Conservation (phyloP, 2,113 vertebrate species). For the Cyphomyrus plagiostoma region DNA sequence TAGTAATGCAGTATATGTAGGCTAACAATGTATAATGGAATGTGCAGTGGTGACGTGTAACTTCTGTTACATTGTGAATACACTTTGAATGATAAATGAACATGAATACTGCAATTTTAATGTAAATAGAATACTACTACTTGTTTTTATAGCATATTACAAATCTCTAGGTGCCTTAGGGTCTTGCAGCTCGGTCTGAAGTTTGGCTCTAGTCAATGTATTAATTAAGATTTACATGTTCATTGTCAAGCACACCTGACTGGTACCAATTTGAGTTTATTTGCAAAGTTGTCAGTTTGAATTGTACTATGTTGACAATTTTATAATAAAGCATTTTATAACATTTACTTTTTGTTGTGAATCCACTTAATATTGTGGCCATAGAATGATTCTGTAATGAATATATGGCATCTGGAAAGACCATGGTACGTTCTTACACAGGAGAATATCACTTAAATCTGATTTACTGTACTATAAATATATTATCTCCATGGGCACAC, state of each 20-base stretch:
- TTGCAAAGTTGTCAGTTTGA: constrained; percentile 29
- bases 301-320: constrained; percentile 42
- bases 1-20: background rate
- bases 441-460: background rate
- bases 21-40: background rate
- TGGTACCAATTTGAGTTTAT: constrained; percentile 32
- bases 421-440: background rate
- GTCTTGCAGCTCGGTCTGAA: constrained; percentile 44
- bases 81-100: background rate
- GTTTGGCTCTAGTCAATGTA: constrained; percentile 19
- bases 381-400: background rate
- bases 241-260: constrained; percentile 19
- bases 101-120: constrained; percentile 31
- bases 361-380: background rate
- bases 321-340: constrained; percentile 68
- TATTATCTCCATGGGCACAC: background rate
- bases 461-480: too few relatives aligned
- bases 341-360: constrained; percentile 38
- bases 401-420: background rate
- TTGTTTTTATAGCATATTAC: constrained; percentile 18
- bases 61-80: background rate
- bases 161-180: constrained; percentile 35
- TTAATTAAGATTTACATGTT: constrained; percentile 22
- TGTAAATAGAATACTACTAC: constrained; percentile 31
- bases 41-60: background rate